Percentiles rank a stretch among this genome's conserved stretches.
Evolutionary conservation across 1,140 invertebrate species (phyloP).

Genomic region (Ptiloglossa arizonensis): DNA sequence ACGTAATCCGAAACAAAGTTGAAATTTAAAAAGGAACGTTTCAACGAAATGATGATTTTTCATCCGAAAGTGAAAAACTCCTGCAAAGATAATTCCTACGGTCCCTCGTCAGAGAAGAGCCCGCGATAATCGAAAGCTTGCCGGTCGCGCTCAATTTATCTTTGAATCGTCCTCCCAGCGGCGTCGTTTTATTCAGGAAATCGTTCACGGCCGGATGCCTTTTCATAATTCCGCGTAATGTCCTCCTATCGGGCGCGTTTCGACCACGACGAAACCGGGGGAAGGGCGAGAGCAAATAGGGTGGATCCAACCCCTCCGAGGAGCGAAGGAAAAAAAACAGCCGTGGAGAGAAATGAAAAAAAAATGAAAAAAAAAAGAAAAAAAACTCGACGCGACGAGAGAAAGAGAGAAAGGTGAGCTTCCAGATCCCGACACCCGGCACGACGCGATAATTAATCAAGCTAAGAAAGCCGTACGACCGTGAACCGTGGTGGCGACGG

Average conservation of each 20-base stretch:
- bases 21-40: slow-evolving; percentile 2
- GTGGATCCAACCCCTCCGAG: slow-evolving; percentile 16
- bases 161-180: slow-evolving; percentile 48
- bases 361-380: neutral
- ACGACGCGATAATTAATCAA: slow-evolving; percentile 76
- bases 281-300: slow-evolving; percentile 43
- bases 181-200: slow-evolving; percentile 61
- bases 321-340: too few relatives aligned
- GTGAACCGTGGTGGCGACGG: slow-evolving; percentile 51
- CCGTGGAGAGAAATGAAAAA: neutral
- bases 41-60: neutral
- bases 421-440: slow-evolving; percentile 48
- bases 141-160: slow-evolving; percentile 59
- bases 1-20: too few relatives aligned
- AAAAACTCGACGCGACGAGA: neutral
- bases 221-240: slow-evolving; percentile 62
- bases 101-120: neutral
- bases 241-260: slow-evolving; percentile 45
- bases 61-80: slow-evolving; percentile 26
- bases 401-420: slow-evolving; percentile 24
- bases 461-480: slow-evolving; percentile 67
- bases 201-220: slow-evolving; percentile 62
- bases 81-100: neutral
- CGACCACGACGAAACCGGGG: slow-evolving; percentile 22
- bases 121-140: slow-evolving; percentile 57